These are phyloP conservation scores for Podilymbus podiceps DNA, from an alignment of 2,113 vertebrate genomes.

Conservation along the genomic window DNA sequence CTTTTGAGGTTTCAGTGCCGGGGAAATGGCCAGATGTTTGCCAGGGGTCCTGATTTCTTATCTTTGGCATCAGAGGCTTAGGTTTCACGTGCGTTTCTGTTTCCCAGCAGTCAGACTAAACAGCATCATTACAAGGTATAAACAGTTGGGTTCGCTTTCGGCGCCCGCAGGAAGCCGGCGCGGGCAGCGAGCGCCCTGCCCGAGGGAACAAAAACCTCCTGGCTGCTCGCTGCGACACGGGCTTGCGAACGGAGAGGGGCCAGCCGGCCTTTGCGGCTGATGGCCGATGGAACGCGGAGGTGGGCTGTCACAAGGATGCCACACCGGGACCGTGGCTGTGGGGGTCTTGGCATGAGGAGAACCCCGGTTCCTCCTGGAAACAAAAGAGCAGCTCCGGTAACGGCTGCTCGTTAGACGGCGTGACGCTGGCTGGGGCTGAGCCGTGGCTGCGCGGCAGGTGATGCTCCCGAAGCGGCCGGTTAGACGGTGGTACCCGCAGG, in stretches of 20 bases:
- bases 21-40: constrained; percentile 44
- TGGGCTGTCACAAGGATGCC: too few relatives aligned
- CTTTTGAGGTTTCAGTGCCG: not conserved
- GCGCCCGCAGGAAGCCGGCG: not conserved
- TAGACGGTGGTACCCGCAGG: not conserved
- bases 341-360: rapidly evolving
- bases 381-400: not conserved
- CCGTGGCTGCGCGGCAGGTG: not conserved
- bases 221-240: not conserved
- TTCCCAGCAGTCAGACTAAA: constrained; percentile 61
- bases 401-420: rapidly evolving
- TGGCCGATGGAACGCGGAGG: not conserved
- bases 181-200: not conserved
- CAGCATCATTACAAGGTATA: constrained; percentile 51
- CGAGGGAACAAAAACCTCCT: not conserved
- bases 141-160: constrained; percentile 43
- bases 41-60: constrained; percentile 21
- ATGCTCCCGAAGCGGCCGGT: not conserved
- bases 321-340: too few relatives aligned
- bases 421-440: not conserved
- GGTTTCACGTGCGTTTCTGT: constrained; percentile 47
- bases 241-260: not conserved
- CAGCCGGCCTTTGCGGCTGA: not conserved
- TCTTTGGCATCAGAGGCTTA: constrained; percentile 29
- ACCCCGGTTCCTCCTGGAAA: not conserved